A percentile compares a stretch with the other conserved stretches of the same genome.
Evolutionary conservation across 1,140 invertebrate species (phyloP).

Genomic region (Bombus fervidus): DNA sequence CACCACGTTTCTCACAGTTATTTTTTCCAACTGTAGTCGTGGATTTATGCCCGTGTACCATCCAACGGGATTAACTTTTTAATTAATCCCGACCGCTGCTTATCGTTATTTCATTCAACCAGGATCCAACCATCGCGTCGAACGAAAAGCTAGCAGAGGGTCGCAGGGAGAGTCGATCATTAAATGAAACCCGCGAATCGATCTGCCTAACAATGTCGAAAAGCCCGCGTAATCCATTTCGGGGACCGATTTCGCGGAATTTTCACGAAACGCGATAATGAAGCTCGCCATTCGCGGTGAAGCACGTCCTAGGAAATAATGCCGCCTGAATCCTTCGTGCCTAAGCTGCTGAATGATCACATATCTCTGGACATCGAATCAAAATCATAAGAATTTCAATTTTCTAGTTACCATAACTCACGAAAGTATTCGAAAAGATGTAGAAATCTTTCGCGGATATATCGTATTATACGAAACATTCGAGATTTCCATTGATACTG

Average conservation of each 20-base stretch:
- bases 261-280: conserved; percentile 39
- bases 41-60: neutral
- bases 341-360: conserved; percentile 9
- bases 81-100: conserved; percentile 37
- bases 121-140: neutral
- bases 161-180: conserved; percentile 23
- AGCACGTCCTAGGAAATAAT: conserved; percentile 22
- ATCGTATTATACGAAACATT: no score
- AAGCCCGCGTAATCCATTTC: conserved; percentile 49
- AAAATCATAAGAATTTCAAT: no score
- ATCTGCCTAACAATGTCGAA: conserved; percentile 49
- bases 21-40: neutral
- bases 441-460: no score
- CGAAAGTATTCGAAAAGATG: no score
- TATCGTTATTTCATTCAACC: conserved; percentile 30
- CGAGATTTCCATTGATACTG: no score
- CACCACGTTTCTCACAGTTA: neutral
- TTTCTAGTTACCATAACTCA: no score
- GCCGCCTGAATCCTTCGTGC: no score
- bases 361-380: no score
- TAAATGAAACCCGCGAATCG: conserved; percentile 51
- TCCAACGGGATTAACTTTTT: conserved; percentile 35
- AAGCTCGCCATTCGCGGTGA: neutral
- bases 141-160: neutral
- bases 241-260: conserved; percentile 32